phyloP scores from a whole-genome alignment of 2,888 invertebrate genomes.

The Ectemnius lituratus region DNA sequence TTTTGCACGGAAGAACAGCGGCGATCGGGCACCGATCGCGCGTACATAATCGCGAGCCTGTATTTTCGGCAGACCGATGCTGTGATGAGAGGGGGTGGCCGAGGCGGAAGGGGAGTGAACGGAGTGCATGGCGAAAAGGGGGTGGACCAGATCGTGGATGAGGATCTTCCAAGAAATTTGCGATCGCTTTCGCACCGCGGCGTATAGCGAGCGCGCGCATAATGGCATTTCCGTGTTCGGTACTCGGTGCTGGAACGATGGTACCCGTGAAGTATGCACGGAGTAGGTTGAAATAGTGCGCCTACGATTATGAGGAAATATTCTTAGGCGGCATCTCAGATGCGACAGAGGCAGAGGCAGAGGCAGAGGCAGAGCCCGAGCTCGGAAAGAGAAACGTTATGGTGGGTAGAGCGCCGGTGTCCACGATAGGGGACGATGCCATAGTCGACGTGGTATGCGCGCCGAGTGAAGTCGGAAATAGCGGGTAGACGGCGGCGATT shows the following conservation, averaged over 20 bases:
- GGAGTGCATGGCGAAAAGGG: neutral
- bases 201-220: neutral
- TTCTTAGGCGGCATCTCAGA: slow-evolving; percentile 8
- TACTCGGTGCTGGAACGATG: neutral
- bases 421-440: too few species aligned
- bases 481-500: slow-evolving; percentile 37
- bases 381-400: slow-evolving; percentile 11
- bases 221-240: slow-evolving; percentile 4
- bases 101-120: too few species aligned
- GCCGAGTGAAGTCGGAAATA: slow-evolving; percentile 31
- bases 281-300: slow-evolving; percentile 17
- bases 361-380: too few species aligned
- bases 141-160: neutral
- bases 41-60: slow-evolving; percentile 56
- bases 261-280: slow-evolving; percentile 15
- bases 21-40: slow-evolving; percentile 43
- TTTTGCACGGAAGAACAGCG: slow-evolving; percentile 52
- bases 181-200: neutral
- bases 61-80: slow-evolving; percentile 42
- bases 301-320: slow-evolving; percentile 15
- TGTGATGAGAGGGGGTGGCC: neutral
- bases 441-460: neutral
- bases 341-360: slow-evolving; percentile 12
- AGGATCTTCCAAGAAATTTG: neutral
- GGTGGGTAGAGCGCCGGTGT: neutral